Evolutionary conservation across 2,888 invertebrate species (phyloP).

Genomic region (Noctua janthe): DNA sequence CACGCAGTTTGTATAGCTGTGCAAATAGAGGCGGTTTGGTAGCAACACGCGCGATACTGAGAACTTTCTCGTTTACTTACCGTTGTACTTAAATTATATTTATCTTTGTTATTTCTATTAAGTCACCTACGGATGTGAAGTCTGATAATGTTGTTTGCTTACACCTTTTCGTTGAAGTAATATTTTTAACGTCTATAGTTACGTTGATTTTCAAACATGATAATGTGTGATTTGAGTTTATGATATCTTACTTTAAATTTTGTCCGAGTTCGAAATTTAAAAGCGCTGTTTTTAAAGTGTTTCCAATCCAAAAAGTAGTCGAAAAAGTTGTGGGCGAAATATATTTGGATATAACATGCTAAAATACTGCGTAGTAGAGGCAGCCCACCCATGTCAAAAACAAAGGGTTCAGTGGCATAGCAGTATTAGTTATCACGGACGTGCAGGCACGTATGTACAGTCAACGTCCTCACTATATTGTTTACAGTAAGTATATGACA

Average conservation of each 20-base stretch:
- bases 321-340: conserved; percentile 27
- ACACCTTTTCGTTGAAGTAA: conserved; percentile 54
- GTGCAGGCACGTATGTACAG: conserved; percentile 78
- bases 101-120: conserved; percentile 80
- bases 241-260: background rate
- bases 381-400: conserved; percentile 72
- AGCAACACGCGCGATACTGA: conserved; percentile 84
- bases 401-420: conserved; percentile 71
- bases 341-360: conserved; percentile 21
- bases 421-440: conserved; percentile 72
- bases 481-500: conserved; percentile 61
- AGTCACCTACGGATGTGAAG: conserved; percentile 73
- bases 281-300: background rate
- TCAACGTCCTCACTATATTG: conserved; percentile 64
- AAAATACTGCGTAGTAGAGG: conserved; percentile 55
- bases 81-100: conserved; percentile 79
- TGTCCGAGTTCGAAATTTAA: conserved; percentile 1
- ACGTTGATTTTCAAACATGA: conserved; percentile 40
- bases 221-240: conserved; percentile 18
- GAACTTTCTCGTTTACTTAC: conserved; percentile 85
- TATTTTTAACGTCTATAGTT: conserved; percentile 48
- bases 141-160: conserved; percentile 72
- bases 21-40: conserved; percentile 85
- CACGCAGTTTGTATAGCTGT: conserved; percentile 88
- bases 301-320: conserved; percentile 6